Conservation (phyloP, 2,888 invertebrate genomes). For the Morpho deidamia region DNA sequence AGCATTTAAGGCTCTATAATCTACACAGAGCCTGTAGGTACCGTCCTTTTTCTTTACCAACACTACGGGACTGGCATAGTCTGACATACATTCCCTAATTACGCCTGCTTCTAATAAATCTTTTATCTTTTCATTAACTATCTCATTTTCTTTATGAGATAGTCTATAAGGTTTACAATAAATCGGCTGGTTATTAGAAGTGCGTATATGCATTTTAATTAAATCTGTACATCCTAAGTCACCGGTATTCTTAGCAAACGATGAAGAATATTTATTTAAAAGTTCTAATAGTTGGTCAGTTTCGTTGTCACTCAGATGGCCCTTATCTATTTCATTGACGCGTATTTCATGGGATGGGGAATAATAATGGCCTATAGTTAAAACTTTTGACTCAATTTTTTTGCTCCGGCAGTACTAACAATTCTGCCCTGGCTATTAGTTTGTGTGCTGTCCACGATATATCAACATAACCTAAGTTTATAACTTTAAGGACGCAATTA, state of each 20-base stretch:
- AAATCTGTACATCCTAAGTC: neutral
- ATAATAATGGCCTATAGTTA: neutral
- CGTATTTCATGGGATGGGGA: neutral
- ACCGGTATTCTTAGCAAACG: neutral
- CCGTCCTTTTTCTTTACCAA: too few species aligned
- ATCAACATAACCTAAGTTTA: neutral
- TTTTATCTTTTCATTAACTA: conserved; percentile 1
- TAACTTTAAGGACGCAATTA: neutral
- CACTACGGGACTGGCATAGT: too few species aligned
- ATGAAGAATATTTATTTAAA: neutral
- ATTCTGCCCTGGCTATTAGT: neutral
- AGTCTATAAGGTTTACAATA: conserved; percentile 8
- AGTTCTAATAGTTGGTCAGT: neutral
- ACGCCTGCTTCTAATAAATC: neutral
- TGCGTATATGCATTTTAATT: neutral
- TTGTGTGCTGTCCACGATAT: neutral
- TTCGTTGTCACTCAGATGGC: neutral
- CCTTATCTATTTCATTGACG: neutral
- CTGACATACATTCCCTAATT: too few species aligned
- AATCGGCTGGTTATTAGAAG: conserved; percentile 15
- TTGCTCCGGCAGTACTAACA: neutral
- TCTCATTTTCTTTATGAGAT: conserved; percentile 11
- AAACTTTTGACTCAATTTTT: too few species aligned
- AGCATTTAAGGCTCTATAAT: too few species aligned
- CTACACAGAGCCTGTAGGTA: too few species aligned